phyloP scores from a whole-genome alignment of 1,140 invertebrate genomes.

The Drosophila grimshawi region DNA sequence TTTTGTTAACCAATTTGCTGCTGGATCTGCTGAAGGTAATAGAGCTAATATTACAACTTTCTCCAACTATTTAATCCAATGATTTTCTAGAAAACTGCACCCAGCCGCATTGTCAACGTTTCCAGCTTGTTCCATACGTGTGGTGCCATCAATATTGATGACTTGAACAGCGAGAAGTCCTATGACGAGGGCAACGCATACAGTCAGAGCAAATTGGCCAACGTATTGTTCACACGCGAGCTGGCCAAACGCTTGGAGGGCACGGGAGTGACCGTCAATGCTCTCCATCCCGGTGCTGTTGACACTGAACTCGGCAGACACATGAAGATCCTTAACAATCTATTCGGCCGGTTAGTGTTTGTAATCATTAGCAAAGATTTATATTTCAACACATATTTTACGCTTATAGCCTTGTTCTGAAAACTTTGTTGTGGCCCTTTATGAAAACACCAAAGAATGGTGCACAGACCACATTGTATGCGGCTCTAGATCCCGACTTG shows the following conservation, averaged over 20 bases:
- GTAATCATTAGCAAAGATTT: background rate
- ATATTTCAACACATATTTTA: background rate
- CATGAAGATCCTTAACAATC: slow-evolving; percentile 88
- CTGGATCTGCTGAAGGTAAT: slow-evolving; percentile 89
- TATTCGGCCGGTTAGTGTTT: slow-evolving; percentile 75
- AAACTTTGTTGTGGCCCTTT: slow-evolving; percentile 91
- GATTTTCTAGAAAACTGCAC: slow-evolving; percentile 87
- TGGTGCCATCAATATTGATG: slow-evolving; percentile 90
- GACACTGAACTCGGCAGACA: slow-evolving; percentile 92
- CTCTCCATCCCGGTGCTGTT: slow-evolving; percentile 95
- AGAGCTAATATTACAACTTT: background rate
- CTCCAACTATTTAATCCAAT: background rate
- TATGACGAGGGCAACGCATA: slow-evolving; percentile 91
- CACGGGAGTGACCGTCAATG: slow-evolving; percentile 92
- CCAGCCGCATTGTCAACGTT: slow-evolving; percentile 92
- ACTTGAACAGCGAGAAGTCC: slow-evolving; percentile 90
- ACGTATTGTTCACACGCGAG: slow-evolving; percentile 93
- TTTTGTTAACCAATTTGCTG: slow-evolving; percentile 94
- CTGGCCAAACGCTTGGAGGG: slow-evolving; percentile 89
- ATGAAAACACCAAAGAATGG: slow-evolving; percentile 90
- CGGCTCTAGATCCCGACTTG: slow-evolving; percentile 89
- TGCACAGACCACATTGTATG: slow-evolving; percentile 90
- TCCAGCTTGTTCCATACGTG: slow-evolving; percentile 89
- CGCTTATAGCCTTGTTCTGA: slow-evolving; percentile 86
- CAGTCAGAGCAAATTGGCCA: slow-evolving; percentile 95